Base-by-base conservation (phyloP, 2,888 invertebrate species). In the Andrena flavipes region DNA sequence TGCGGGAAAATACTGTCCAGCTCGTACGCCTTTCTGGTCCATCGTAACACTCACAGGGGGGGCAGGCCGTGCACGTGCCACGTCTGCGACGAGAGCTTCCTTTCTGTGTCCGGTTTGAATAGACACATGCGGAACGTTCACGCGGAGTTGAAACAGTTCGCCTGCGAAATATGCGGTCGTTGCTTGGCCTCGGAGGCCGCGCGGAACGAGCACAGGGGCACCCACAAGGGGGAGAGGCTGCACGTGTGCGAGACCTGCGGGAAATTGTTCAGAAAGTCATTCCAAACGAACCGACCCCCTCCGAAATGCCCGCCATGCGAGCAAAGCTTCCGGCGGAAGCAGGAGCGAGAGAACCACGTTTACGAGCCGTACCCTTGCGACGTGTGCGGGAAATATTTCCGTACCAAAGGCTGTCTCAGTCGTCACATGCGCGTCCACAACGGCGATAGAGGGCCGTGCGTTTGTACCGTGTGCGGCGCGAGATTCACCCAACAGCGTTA, bases 1-100 rank as follows among this genome's bases (percentile, higher is more conserved):
- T 96, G 96, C 90, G 95, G 95, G 0, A 95, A 95, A 91, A 94
- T 94, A 75, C 91, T 96, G n/a, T 95, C 95, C 82, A 95, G 96
- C 0, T 92, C 95, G 5, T 96, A 96, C 91, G 96, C 91, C 78
- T 89, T 91, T 20, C 35, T 88, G 16, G 82, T 80, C 16, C 92
- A 92, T 73, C 82, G 80, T 1, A 87, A 87, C 16, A 90, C 86
- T n/a, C 93, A 93, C 70, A 89, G 89, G 0, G 87, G 88, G 5
- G 90, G 91, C 49, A 88, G 88, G 30, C 91, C 91, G 0, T 91
- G 89, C 69, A 83, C 80, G 0, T 93, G 93, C 82, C 81, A 85
- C 5, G 69, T 89, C 2, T 94, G 94, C 82, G 90, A 89, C 5
- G 93, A 93, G 78, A 85, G 87, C 26, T 94, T 94, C 72, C 90